Percentiles rank a stretch among this genome's conserved stretches.
Evolutionary conservation across 2,888 invertebrate genomes (phyloP).

Genomic region (Pammene aurita): DNA sequence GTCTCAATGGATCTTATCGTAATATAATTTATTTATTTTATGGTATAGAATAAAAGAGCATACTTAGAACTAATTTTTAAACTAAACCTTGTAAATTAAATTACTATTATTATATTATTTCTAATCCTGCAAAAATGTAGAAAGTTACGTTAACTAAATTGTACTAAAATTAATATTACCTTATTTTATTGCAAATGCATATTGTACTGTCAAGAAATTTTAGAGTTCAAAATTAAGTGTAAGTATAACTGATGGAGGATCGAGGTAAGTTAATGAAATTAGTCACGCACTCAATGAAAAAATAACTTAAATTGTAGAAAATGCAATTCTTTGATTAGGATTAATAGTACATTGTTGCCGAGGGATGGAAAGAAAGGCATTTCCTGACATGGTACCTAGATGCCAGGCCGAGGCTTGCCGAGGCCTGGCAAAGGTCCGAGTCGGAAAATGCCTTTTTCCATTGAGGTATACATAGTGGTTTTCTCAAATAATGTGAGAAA

Average conservation of each 20-base stretch:
- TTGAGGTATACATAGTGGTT: no score
- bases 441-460: no score
- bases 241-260: conserved; percentile 24
- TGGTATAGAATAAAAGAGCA: no score
- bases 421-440: no score
- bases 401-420: no score
- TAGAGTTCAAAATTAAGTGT: neutral
- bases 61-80: no score
- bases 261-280: neutral
- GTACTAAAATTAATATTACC: neutral
- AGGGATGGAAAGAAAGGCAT: no score
- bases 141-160: neutral
- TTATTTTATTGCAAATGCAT: neutral
- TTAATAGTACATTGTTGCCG: no score
- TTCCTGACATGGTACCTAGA: no score
- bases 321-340: no score
- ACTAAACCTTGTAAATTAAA: neutral
- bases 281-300: conserved; percentile 9
- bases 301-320: neutral
- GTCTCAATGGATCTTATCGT: neutral
- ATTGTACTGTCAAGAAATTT: conserved; percentile 15
- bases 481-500: no score
- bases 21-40: no score
- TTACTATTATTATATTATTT: neutral
- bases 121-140: neutral